Evolutionary conservation across 2,888 invertebrate genomes (phyloP).

Genomic region (Mylabris sibirica): DNA sequence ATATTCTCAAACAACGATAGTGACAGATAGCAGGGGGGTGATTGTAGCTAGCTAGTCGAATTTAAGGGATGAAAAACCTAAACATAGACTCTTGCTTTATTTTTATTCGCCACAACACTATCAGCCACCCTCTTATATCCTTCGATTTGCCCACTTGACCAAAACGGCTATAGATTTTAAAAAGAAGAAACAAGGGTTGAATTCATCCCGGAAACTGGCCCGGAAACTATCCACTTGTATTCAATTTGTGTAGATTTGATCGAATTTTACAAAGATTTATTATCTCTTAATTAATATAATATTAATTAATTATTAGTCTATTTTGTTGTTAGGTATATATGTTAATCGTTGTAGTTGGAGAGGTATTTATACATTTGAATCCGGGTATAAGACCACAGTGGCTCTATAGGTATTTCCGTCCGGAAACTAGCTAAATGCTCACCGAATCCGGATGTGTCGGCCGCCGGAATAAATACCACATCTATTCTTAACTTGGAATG

Average conservation of each 20-base stretch:
- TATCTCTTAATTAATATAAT: conserved; percentile 6
- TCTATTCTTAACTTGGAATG: conserved; percentile 48
- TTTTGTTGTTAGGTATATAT: neutral
- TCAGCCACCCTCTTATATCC: conserved; percentile 40
- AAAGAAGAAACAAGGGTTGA: conserved; percentile 39
- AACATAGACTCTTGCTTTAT: conserved; percentile 27
- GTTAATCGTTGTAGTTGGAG: conserved; percentile 15
- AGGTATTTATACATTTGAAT: conserved; percentile 42
- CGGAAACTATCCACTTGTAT: conserved; percentile 1
- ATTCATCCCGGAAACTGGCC: conserved; percentile 34
- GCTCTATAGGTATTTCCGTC: conserved; percentile 56
- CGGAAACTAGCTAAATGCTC: conserved; percentile 58
- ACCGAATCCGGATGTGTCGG: conserved; percentile 57
- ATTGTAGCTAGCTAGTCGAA: neutral
- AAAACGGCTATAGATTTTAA: conserved; percentile 44
- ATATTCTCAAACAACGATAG: conserved; percentile 54
- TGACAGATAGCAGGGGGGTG: conserved; percentile 50
- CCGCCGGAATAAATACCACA: conserved; percentile 58
- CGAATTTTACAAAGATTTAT: neutral
- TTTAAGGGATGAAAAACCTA: neutral
- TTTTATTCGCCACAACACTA: conserved; percentile 19
- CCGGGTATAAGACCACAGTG: conserved; percentile 52
- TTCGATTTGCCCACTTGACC: conserved; percentile 56
- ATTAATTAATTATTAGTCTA: too few species aligned
- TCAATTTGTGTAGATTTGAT: conserved; percentile 12